Evolutionary conservation across 2,888 invertebrate genomes (phyloP), one percentile per base, ranked within the genome.

Genomic region (Ptycholaimellus sp.): DNA sequence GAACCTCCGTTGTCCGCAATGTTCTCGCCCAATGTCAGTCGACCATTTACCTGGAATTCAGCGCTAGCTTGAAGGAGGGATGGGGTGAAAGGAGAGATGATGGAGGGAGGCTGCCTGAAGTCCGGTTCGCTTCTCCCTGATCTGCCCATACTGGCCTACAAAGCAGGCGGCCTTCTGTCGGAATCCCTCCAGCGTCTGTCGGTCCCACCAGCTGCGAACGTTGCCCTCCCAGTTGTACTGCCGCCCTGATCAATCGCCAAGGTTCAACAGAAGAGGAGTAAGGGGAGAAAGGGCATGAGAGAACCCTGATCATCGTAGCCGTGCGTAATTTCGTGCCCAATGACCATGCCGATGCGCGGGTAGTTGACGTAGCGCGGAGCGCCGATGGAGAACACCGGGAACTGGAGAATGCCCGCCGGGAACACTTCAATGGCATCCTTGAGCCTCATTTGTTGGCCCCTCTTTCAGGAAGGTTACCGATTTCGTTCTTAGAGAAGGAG

Each of bases 1-100:
- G n/a, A n/a, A n/a, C 50, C 51, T 25, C 50, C 52, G 34, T 49
- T 49, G 40, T 52, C 52, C 2, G 52, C 52, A 27, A 52, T 52
- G 39, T 52, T 52, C 37, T 52, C 52, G 5, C 48, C 49, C 9
- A 50, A 43, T n/a, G 52, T 51, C 33, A 48, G 41, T 27, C 44
- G 43, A 28, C 52, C 52, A 32, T 50, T 49, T 7, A 51, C 39
- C 46, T 48, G 37, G 34, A 33, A 37, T 13, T 30, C 11, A 1
- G 19, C 3, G 3, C n/a, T 34, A 18, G 19, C 22, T 20, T 21
- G 5, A 18, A 16, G 13, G 27, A 2, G 2, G 17, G 3, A 3
- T 4, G 20, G 9, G 6, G 13, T 13, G 21, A 34, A 30, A 2
- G 31, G 33, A 16, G 16, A 13, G 6, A 3, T 27, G 46, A 2